Evolutionary conservation across 2,797 vertebrate species (phyloP), one percentile per base, ranked within the genome.

Genomic region (Eulemur mongoz): DNA sequence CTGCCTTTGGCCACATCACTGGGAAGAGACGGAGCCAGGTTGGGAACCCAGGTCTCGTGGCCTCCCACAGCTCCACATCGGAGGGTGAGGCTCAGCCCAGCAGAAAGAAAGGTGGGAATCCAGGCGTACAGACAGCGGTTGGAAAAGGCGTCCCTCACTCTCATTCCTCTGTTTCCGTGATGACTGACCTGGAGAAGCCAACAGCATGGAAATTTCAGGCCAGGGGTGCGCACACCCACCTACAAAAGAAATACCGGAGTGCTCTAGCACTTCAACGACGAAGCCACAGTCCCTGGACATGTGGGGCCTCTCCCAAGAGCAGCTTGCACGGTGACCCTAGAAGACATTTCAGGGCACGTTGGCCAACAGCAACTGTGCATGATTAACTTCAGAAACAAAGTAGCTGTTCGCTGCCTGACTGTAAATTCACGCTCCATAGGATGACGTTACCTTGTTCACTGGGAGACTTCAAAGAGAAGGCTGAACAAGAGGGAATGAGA

Each of bases 301-400:
- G 5, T 13, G 6, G 0, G 1, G 0, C 4, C 0, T 45, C 25
- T 79, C 11, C 2, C 0, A 0, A 32, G 35, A 61, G 2, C 0
- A 3, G n/a, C 20, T 5, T 20, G 2, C 0, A 2, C 0, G 3
- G 22, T 2, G 14, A 20, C 27, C 13, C 12, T 2, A 12, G 32
- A 70, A 78, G 20, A 30, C 4, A 3, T 12, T 40, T 9, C 1
- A 0, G 25, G 30, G 13, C 8, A 20, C 7, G 0, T 17, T 0
- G 40, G 2, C 13, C 48, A 20, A 57, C 17, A 65, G 63, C 38
- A 25, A 5, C 2, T 32, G 45, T 5, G 9, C 38, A 0, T 20
- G 50, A 63, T 18, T n/a, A n/a, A 40, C 22, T 70, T 32, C 45
- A 4, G 10, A 92, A 70, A 30, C 2, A 2, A 73, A 73, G 32